Base-by-base conservation (phyloP, 2,888 invertebrate species). In the Conus canariensis region DNA sequence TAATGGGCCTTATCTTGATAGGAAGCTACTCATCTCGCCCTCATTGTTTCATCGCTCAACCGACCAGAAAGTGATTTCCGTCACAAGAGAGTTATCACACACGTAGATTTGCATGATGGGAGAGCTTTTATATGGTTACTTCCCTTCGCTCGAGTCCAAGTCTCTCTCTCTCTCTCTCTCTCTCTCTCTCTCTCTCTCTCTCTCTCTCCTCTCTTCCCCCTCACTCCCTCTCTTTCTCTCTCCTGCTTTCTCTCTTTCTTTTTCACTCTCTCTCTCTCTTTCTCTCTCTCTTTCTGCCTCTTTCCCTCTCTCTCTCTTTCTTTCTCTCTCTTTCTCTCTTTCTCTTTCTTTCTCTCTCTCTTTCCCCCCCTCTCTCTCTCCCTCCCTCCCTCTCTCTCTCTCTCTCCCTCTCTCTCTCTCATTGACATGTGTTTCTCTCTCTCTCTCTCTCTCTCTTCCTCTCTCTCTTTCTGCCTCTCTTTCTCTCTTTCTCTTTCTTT, bases 191-290 rank as follows among this genome's bases (percentile, higher is more conserved):
- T 87, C 85, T 89, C 85, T 90, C 87, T 89, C 85, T 89, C 87
- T 89, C 87, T 85, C 85, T n/a, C n/a, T n/a, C n/a, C n/a, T n/a
- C n/a, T n/a, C n/a, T n/a, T n/a, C n/a, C n/a, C n/a, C n/a, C 90
- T 90, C 80, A 80, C 64, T 89, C 89, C 89, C 87, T 88, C 85
- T 89, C 88, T 90, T 70, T 92, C 88, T 90, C 90, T 91, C 77
- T 90, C n/a, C n/a, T n/a, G n/a, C n/a, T n/a, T n/a, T n/a, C n/a
- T n/a, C n/a, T n/a, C n/a, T n/a, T n/a, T n/a, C n/a, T n/a, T n/a
- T n/a, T n/a, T n/a, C n/a, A n/a, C n/a, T n/a, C n/a, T n/a, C n/a
- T n/a, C n/a, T n/a, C 86, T 88, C 89, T 90, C 85, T 90, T 25
- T 77, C 56, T 83, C 90, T 67, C n/a, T 82, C 74, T 85, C 86